phyloP scores from a whole-genome alignment of 1,140 invertebrate genomes.

The Cecropterus lyciades region DNA sequence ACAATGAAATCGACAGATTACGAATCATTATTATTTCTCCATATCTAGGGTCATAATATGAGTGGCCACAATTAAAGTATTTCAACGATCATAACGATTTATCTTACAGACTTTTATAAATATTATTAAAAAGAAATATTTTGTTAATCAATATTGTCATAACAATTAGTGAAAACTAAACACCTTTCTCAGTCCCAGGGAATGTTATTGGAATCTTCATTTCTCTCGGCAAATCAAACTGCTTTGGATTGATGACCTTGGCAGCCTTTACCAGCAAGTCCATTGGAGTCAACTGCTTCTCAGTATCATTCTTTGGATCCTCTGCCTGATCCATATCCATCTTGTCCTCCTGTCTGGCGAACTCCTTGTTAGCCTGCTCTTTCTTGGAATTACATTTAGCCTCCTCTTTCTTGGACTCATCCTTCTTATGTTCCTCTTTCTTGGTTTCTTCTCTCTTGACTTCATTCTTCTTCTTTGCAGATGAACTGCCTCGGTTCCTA shows the following conservation, averaged over 20 bases:
- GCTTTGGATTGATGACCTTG: constrained; percentile 92
- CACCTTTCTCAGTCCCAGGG: constrained; percentile 91
- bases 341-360: constrained; percentile 44
- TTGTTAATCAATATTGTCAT: background rate
- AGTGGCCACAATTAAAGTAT: background rate
- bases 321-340: constrained; percentile 38
- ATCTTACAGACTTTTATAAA: background rate
- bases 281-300: constrained; percentile 87
- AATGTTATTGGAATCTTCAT: constrained; percentile 91
- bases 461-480: constrained; percentile 45
- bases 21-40: background rate
- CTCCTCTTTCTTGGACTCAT: constrained; percentile 59
- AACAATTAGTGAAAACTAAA: background rate
- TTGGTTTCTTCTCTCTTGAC: too few relatives aligned
- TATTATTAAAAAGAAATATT: background rate
- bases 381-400: too few relatives aligned
- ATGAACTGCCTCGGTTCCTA: constrained; percentile 11
- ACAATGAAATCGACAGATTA: background rate
- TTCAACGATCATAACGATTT: background rate
- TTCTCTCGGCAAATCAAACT: constrained; percentile 94
- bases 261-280: constrained; percentile 92
- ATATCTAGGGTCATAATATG: background rate
- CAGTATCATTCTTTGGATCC: constrained; percentile 36
- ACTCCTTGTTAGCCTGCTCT: constrained; percentile 10
- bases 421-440: too few relatives aligned